These are phyloP conservation scores for Gallirallus australis DNA, from an alignment of 2,797 vertebrate genomes.

Conservation along the genomic window DNA sequence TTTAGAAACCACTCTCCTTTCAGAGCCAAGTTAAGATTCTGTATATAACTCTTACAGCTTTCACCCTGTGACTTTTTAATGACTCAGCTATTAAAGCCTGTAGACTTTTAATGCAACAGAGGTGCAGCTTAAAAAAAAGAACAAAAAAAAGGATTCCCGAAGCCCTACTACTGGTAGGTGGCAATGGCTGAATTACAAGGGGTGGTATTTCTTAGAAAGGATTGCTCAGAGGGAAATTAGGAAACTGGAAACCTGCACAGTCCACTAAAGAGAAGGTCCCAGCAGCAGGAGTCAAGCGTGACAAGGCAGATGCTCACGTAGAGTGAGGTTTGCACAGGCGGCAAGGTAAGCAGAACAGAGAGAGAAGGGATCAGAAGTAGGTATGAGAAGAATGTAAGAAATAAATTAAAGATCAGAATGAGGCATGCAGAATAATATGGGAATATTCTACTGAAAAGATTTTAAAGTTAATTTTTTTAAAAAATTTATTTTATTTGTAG, in stretches of 20 bases:
- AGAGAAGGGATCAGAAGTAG: neutral
- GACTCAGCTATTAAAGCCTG: neutral
- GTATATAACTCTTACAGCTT: neutral
- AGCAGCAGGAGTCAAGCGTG: neutral
- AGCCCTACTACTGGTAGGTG: neutral
- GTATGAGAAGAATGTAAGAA: neutral
- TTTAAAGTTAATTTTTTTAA: neutral
- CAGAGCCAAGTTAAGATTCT: neutral
- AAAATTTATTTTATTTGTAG: neutral
- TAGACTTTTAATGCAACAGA: neutral
- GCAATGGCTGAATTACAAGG: neutral
- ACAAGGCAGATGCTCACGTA: neutral
- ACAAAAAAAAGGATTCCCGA: neutral
- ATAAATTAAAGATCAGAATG: neutral
- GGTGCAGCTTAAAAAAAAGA: neutral
- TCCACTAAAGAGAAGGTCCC: neutral
- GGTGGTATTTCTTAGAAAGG: neutral
- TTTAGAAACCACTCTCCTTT: constrained; percentile 19
- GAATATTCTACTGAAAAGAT: neutral
- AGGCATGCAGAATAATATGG: neutral
- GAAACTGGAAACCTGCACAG: neutral
- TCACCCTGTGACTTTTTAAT: constrained; percentile 26
- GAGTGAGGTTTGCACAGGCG: neutral
- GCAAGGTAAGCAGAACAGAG: neutral
- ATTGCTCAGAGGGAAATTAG: neutral